These are phyloP conservation scores for Cristatella mucedo DNA, from an alignment of 2,888 invertebrate genomes.

Conservation along the genomic window DNA sequence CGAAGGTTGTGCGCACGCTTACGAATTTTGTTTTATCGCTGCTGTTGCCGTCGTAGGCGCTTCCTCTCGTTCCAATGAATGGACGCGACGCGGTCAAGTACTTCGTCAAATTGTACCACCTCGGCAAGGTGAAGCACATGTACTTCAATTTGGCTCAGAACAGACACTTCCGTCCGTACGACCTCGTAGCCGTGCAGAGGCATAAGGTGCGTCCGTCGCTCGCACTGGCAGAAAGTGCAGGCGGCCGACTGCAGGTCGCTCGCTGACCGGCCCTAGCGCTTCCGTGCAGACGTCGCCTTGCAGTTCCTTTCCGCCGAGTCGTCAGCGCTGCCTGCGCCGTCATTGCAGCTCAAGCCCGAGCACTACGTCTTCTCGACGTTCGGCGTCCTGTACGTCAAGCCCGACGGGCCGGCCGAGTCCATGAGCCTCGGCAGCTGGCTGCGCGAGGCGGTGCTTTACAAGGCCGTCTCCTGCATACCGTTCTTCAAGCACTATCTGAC, in stretches of 20 bases:
- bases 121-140: slow-evolving; percentile 29
- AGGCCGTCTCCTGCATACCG: slow-evolving; percentile 27
- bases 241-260: no score
- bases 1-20: no score
- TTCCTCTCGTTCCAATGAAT: slow-evolving; percentile 16
- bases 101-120: slow-evolving; percentile 29
- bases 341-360: slow-evolving; percentile 21
- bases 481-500: slow-evolving; percentile 33
- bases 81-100: slow-evolving; percentile 34
- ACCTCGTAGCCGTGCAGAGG: slow-evolving; percentile 28
- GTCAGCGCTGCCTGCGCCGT: neutral
- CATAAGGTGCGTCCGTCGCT: slow-evolving; percentile 21
- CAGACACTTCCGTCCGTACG: slow-evolving; percentile 28
- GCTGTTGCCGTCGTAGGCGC: slow-evolving; percentile 5
- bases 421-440: slow-evolving; percentile 33
- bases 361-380: slow-evolving; percentile 37
- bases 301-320: no score
- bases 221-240: neutral
- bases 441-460: slow-evolving; percentile 32
- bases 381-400: slow-evolving; percentile 32
- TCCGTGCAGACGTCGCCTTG: no score
- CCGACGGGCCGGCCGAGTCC: slow-evolving; percentile 25
- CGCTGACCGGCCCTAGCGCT: no score
- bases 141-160: slow-evolving; percentile 28
- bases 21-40: no score